Conservation (phyloP, 2,888 invertebrate genomes). For the Acleris holmiana region DNA sequence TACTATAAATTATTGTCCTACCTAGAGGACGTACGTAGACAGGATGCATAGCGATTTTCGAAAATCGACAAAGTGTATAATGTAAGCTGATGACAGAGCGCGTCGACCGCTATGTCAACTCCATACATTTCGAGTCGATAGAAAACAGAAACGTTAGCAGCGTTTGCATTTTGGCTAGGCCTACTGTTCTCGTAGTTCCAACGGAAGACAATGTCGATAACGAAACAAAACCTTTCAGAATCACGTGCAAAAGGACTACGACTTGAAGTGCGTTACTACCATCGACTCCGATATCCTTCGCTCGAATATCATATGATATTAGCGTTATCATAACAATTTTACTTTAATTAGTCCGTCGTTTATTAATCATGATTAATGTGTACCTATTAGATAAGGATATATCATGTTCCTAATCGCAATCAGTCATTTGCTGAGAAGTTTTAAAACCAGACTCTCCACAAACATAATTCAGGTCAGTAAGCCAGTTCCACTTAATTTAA, state of each 20-base stretch:
- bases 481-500: constrained; percentile 16
- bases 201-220: constrained; percentile 48
- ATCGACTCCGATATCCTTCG: constrained; percentile 50
- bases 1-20: neutral
- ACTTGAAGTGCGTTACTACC: constrained; percentile 60
- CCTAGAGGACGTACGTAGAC: too few relatives aligned
- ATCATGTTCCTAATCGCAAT: constrained; percentile 20
- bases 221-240: constrained; percentile 52
- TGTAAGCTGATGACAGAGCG: too few relatives aligned
- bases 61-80: too few relatives aligned
- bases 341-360: constrained; percentile 27
- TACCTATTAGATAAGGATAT: constrained; percentile 17
- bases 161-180: too few relatives aligned
- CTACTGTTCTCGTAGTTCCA: constrained; percentile 39
- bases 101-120: too few relatives aligned
- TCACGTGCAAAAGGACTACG: constrained; percentile 52
- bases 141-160: too few relatives aligned
- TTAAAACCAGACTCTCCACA: constrained; percentile 20
- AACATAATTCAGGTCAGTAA: constrained; percentile 19
- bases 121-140: too few relatives aligned
- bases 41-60: too few relatives aligned
- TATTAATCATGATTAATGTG: constrained; percentile 28
- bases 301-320: constrained; percentile 38
- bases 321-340: neutral
- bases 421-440: constrained; percentile 14